Conservation (phyloP, 2,113 vertebrate genomes). For the Junco hyemalis region DNA sequence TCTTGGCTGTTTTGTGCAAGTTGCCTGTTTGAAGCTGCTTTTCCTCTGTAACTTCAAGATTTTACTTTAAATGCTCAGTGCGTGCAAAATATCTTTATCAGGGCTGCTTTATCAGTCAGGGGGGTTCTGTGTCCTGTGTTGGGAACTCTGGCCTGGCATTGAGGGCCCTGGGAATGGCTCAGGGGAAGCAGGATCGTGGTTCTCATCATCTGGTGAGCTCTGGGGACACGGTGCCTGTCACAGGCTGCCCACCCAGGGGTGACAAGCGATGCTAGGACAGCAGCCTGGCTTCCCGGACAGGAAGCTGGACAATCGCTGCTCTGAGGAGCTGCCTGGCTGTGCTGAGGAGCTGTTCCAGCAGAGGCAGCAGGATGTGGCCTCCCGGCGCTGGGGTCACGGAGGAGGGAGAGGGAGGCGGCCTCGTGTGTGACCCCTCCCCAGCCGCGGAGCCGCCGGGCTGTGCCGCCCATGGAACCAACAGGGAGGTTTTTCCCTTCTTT, state of each 20-base stretch:
- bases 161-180: too few species aligned
- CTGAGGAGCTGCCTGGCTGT: not conserved
- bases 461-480: fast-evolving
- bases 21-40: not conserved
- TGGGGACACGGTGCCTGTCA: not conserved
- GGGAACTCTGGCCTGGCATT: not conserved
- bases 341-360: not conserved
- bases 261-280: not conserved
- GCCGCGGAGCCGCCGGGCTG: not conserved
- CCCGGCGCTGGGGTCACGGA: not conserved
- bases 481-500: not conserved
- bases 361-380: slow-evolving; percentile 3
- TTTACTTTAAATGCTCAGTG: not conserved
- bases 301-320: fast-evolving
- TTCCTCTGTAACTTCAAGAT: not conserved
- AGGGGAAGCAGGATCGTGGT: fast-evolving
- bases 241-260: fast-evolving
- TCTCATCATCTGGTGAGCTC: not conserved
- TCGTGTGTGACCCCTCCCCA: not conserved
- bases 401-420: slow-evolving; percentile 35
- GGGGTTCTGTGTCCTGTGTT: not conserved
- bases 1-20: not conserved
- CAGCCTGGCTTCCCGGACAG: not conserved
- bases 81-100: not conserved
- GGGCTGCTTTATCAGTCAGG: not conserved